phyloP scores from a whole-genome alignment of 2,888 invertebrate genomes.

The Altica lythri region DNA sequence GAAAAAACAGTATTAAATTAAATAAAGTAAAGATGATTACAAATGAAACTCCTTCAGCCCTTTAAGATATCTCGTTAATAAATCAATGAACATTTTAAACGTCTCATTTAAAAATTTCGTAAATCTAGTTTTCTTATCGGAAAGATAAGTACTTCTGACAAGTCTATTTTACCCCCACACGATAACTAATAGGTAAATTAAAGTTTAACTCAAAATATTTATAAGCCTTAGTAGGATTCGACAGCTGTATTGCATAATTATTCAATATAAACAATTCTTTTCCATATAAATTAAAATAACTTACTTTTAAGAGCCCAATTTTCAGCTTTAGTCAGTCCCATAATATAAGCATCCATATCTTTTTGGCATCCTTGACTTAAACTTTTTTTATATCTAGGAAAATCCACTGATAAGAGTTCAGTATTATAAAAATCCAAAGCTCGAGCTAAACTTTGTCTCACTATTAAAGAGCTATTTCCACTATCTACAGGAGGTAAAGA shows the following conservation, averaged over 20 bases:
- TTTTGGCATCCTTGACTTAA: slow-evolving; percentile 61
- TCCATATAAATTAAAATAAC: slow-evolving; percentile 43
- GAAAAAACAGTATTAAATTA: no score
- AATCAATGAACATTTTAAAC: no score
- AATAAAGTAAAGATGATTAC: no score
- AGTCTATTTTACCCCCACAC: no score
- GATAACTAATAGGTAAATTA: no score
- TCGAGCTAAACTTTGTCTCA: slow-evolving; percentile 56
- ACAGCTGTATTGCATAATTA: neutral
- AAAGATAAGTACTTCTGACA: no score
- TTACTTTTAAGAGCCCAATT: slow-evolving; percentile 77
- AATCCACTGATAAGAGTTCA: slow-evolving; percentile 63
- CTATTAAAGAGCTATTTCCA: slow-evolving; percentile 36
- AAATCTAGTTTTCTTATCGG: no score
- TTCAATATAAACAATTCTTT: neutral
- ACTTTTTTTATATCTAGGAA: slow-evolving; percentile 59
- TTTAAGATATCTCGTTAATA: no score
- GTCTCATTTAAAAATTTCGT: no score
- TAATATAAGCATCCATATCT: slow-evolving; percentile 66
- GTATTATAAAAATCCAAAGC: slow-evolving; percentile 64
- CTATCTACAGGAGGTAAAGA: slow-evolving; percentile 44
- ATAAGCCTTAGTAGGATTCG: no score
- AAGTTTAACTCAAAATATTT: no score
- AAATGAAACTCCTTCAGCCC: no score
- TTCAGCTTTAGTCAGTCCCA: slow-evolving; percentile 62